Evolutionary conservation across 2,888 invertebrate species (phyloP), one percentile per base, ranked within the genome.

Genomic region (Nudaria mundana): DNA sequence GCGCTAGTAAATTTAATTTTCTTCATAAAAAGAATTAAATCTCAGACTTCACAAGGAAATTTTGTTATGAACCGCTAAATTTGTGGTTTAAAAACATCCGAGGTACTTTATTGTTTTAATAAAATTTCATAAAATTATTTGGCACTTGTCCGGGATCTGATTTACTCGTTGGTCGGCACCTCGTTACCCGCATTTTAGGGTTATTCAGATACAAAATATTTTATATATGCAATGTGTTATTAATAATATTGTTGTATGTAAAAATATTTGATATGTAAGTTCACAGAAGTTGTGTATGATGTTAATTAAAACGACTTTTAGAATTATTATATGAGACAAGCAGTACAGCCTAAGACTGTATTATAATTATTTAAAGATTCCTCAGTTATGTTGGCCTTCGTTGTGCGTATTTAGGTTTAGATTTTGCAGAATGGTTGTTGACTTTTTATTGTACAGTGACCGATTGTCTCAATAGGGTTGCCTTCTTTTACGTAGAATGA

Each of bases 71-170:
- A 62, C 66, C 38, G 55, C 63, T 60, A 64, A 74, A 79, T 76
- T 75, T 74, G 73, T 66, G 76, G 63, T 46, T 68, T 68, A 64
- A 73, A 74, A 76, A 76, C 57, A 71, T 74, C 74, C 48, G 20
- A 48, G 43, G 52, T 63, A 64, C 56, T 80, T 81, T 81, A 82
- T 81, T 77, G 76, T 80, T 74, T 68, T 72, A 69, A 78, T 80
- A 82, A 82, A 81, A 69, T 73, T 69, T 60, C 56, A 57, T 61
- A 40, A 71, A 76, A 71, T 78, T 75, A 75, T 81, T 75, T 67
- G 68, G 66, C 66, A 69, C 68, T 71, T 68, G 67, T 66, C 71
- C 40, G 41, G 41, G 49, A 37, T 45, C 60, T 76, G 76, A 81
- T 80, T 80, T 80, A 81, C 63, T 39, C 14, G 44, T 38, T 49